These are phyloP conservation scores for Platyura marginata DNA, from an alignment of 1,140 invertebrate species.

Conservation along the genomic window DNA sequence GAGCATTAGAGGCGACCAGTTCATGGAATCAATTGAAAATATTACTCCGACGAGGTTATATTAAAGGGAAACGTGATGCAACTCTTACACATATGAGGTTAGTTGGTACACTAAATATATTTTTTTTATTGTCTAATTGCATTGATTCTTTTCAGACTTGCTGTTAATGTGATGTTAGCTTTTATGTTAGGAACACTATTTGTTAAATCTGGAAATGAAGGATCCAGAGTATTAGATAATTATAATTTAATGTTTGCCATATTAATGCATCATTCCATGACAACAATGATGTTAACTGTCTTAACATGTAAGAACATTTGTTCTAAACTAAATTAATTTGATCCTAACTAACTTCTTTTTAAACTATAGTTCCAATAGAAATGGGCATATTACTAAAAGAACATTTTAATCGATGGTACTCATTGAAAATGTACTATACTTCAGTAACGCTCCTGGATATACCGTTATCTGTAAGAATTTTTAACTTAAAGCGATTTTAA, in stretches of 20 bases:
- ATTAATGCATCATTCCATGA: slow-evolving; percentile 68
- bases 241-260: slow-evolving; percentile 68
- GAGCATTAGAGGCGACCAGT: slow-evolving; percentile 47
- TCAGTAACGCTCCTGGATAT: slow-evolving; percentile 71
- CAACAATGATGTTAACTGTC: slow-evolving; percentile 69
- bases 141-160: slow-evolving; percentile 27
- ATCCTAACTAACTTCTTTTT: neutral
- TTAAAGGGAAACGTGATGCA: slow-evolving; percentile 60
- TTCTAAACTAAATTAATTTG: neutral
- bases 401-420: slow-evolving; percentile 94
- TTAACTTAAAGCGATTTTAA: neutral
- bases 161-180: slow-evolving; percentile 50
- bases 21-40: slow-evolving; percentile 46
- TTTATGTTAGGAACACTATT: slow-evolving; percentile 56
- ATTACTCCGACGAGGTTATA: slow-evolving; percentile 42
- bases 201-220: slow-evolving; percentile 46
- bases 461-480: slow-evolving; percentile 43
- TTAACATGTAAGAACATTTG: slow-evolving; percentile 65
- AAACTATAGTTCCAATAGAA: slow-evolving; percentile 61
- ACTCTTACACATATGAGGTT: slow-evolving; percentile 63
- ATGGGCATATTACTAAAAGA: slow-evolving; percentile 82
- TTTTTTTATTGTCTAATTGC: neutral
- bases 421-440: slow-evolving; percentile 76
- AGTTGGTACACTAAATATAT: neutral
- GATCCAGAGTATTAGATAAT: slow-evolving; percentile 54